phyloP scores from a whole-genome alignment of 1,140 invertebrate genomes.

The silkworm (Bombyx mori) region ASM3026992v2 NC_085135.1:11004001-11004500 shows the following conservation, averaged over 20 bases:
- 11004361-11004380: too few relatives aligned
- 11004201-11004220: constrained; percentile 7
- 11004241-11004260: constrained; percentile 14
- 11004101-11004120: constrained; percentile 7
- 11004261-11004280: too few relatives aligned
- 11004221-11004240: constrained; percentile 22
- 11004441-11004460: too few relatives aligned
- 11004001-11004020: constrained; percentile 51
- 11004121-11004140: constrained; percentile 10
- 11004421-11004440: too few relatives aligned
- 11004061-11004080: constrained; percentile 4
- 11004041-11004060: constrained; percentile 3
- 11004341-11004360: too few relatives aligned
- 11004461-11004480: too few relatives aligned
- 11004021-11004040: constrained; percentile 23
- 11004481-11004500: too few relatives aligned
- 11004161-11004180: constrained; percentile 1
- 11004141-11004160: constrained; percentile 9
- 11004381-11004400: too few relatives aligned
- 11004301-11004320: too few relatives aligned
- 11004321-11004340: too few relatives aligned
- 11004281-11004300: too few relatives aligned
- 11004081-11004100: constrained; percentile 9
- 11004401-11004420: too few relatives aligned
- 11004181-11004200: constrained; percentile 13